Conservation (phyloP, 2,113 vertebrate genomes). For the Aplodontia rufa region DNA sequence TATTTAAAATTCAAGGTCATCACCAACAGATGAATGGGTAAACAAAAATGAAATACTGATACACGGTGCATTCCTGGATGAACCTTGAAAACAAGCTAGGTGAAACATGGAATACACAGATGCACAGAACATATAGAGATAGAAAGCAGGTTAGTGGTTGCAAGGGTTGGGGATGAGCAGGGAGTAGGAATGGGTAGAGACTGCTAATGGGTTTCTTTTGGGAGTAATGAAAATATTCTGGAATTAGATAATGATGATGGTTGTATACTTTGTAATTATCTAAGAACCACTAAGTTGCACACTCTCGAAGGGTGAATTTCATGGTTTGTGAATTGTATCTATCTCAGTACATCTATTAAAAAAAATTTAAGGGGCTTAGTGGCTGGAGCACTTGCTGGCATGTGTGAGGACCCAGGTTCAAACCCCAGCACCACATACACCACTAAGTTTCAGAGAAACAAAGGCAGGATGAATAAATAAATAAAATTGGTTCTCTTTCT, state of each 20-base stretch:
- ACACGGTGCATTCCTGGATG: background rate
- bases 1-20: constrained; percentile 49
- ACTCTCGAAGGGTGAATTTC: constrained; percentile 24
- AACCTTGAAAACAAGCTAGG: constrained; percentile 4
- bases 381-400: no score
- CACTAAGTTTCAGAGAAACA: no score
- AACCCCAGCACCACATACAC: no score
- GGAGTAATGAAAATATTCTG: constrained; percentile 19
- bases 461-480: no score
- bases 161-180: background rate
- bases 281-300: background rate
- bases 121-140: background rate
- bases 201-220: constrained; percentile 10
- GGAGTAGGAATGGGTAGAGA: background rate
- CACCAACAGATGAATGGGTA: background rate
- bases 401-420: no score
- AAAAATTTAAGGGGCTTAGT: no score
- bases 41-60: background rate
- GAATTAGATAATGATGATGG: constrained; percentile 32
- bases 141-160: background rate
- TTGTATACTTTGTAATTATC: constrained; percentile 14
- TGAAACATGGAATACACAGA: constrained; percentile 2
- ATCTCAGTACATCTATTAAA: constrained; percentile 3
- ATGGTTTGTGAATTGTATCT: background rate
- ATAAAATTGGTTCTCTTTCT: no score